Evolutionary conservation across 2,797 vertebrate genomes (phyloP).

Genomic region (Halcyon badia): DNA sequence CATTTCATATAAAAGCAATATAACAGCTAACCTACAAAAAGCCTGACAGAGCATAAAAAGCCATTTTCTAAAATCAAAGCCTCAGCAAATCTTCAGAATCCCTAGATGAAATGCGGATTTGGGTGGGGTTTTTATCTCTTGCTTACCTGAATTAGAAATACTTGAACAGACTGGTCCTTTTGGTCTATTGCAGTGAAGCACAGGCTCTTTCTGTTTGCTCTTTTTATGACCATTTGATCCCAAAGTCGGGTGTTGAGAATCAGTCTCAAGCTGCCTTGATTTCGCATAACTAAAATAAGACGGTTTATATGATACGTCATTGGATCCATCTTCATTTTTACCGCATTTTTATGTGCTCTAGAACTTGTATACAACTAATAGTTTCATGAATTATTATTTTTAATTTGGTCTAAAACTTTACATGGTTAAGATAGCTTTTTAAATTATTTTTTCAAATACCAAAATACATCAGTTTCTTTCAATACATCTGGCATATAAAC

Average conservation of each 20-base stretch:
- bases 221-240: slow-evolving; percentile 83
- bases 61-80: not conserved
- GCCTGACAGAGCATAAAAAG: not conserved
- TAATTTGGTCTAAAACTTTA: not conserved
- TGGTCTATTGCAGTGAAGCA: slow-evolving; percentile 85
- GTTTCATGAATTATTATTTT: not conserved
- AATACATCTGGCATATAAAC: not conserved
- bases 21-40: not conserved
- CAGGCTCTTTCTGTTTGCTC: slow-evolving; percentile 78
- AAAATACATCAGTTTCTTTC: not conserved
- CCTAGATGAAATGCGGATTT: not conserved
- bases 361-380: not conserved
- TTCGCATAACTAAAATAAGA: slow-evolving; percentile 84
- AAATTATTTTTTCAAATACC: not conserved
- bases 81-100: not conserved
- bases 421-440: not conserved
- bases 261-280: slow-evolving; percentile 86
- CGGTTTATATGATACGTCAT: not conserved
- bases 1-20: not conserved
- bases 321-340: not conserved
- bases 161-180: slow-evolving; percentile 77
- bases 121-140: not conserved
- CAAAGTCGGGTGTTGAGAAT: slow-evolving; percentile 87
- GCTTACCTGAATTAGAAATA: slow-evolving; percentile 86
- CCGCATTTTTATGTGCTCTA: not conserved